phyloP scores from a whole-genome alignment of 2,113 vertebrate genomes.

The Tyto alba region DNA sequence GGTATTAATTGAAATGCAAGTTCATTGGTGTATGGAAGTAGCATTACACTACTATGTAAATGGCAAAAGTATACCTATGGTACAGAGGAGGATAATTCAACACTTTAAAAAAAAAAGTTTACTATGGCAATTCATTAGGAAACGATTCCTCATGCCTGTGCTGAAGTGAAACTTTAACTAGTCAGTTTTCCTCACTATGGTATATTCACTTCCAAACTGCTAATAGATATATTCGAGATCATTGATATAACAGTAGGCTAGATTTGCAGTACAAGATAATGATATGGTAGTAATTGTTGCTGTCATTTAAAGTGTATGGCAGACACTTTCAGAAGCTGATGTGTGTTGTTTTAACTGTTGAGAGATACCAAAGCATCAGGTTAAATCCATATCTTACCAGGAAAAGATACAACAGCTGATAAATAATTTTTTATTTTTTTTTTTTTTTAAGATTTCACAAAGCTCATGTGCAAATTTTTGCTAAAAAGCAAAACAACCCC shows the following conservation, averaged over 20 bases:
- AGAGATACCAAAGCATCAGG: neutral
- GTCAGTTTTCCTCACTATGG: neutral
- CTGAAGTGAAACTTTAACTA: neutral
- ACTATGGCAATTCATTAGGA: neutral
- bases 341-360: neutral
- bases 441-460: neutral
- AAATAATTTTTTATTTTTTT: too few species aligned
- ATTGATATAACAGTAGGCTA: neutral
- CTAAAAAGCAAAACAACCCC: neutral
- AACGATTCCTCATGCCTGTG: neutral
- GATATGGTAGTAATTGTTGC: neutral
- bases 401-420: neutral
- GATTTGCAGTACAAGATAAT: neutral
- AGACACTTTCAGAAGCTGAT: neutral
- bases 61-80: neutral
- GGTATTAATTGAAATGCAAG: neutral
- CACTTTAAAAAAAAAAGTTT: neutral
- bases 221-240: neutral
- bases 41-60: neutral
- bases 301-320: fast-evolving
- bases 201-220: neutral
- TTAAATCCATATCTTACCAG: neutral
- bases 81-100: neutral
- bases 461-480: neutral
- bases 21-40: neutral